Evolutionary conservation across 30 jellyfish, hydroid and myxozoan species (phyloP).

Genomic region (Cassiopea xamachana): DNA sequence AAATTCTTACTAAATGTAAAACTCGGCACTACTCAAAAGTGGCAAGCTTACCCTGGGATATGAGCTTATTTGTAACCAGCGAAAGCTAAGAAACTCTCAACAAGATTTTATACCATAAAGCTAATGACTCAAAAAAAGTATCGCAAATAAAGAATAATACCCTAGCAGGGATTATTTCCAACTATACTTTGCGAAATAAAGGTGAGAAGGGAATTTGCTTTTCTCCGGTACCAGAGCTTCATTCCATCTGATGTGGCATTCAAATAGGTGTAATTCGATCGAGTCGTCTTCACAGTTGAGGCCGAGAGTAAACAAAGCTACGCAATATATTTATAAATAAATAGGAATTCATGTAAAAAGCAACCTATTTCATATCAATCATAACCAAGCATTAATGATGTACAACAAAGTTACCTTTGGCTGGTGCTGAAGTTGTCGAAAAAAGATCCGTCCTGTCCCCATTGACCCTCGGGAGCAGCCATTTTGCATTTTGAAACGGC

Average conservation of each 20-base stretch:
- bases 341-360: not conserved
- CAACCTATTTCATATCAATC: not conserved
- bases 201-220: too few relatives aligned
- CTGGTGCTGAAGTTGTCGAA: conserved; percentile 83
- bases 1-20: too few relatives aligned
- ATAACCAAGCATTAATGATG: not conserved
- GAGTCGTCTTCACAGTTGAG: not conserved
- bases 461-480: conserved; percentile 99
- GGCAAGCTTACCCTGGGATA: too few relatives aligned
- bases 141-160: too few relatives aligned
- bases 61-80: too few relatives aligned
- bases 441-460: conserved; percentile 97
- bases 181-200: too few relatives aligned
- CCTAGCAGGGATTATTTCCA: too few relatives aligned
- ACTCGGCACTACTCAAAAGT: too few relatives aligned
- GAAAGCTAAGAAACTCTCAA: too few relatives aligned
- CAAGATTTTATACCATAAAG: too few relatives aligned
- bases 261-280: not conserved
- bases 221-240: conserved; percentile 7
- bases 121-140: too few relatives aligned
- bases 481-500: conserved; percentile 83
- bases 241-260: not conserved
- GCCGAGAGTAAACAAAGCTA: not conserved
- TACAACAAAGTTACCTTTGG: conserved; percentile 44
- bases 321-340: not conserved